Base-by-base conservation (phyloP, 2,797 vertebrate genomes). In the Catamblyrhynchus diadema region DNA sequence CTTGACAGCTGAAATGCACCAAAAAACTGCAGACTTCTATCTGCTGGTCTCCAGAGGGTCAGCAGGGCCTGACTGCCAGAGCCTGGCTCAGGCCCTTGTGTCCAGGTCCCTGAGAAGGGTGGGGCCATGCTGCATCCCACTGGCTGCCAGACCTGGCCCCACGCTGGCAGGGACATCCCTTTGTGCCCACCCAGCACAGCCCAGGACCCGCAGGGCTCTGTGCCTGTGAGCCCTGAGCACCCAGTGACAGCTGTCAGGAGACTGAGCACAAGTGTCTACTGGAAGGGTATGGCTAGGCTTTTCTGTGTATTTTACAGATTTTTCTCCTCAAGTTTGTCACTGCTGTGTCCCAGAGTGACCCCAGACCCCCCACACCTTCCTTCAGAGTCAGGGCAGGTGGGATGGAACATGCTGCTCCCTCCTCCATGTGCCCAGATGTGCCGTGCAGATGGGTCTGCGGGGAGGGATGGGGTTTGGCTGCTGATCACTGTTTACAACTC, bases 181-280 rank as follows among this genome's bases (percentile, higher is more conserved):
- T 14, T 33, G 33, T 35, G 39, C 45, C 47, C 1, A 0, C 12
- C 32, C 16, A 12, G 83, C 45, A 27, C 22, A 78, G 54, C 1
- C 10, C 9, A 65, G 41, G 18, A n/a, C 7, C 66, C 3, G 0
- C 22, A 22, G 2, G 18, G 50, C 33, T 44, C 14, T 10, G 27
- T 14, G 48, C 5, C 21, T 37, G 42, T 0, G 25, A 81, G 60
- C 62, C 59, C 12, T 2, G 4, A 5, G 32, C 42, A 23, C 4
- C 9, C 59, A 27, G 44, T 0, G 0, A 19, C 0, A 10, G 47
- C 3, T 66, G 87, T 61, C 67, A 27, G 24, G 33, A 45, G 47
- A 24, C 3, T 1, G 12, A 21, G n/a, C 41, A 1, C 54, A 3
- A 0, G 2, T 0, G 1, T 30, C 33, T 11, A 5, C 3, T 5